Conservation (phyloP, 2,797 vertebrate genomes). For the Peromyscus aztecus region DNA sequence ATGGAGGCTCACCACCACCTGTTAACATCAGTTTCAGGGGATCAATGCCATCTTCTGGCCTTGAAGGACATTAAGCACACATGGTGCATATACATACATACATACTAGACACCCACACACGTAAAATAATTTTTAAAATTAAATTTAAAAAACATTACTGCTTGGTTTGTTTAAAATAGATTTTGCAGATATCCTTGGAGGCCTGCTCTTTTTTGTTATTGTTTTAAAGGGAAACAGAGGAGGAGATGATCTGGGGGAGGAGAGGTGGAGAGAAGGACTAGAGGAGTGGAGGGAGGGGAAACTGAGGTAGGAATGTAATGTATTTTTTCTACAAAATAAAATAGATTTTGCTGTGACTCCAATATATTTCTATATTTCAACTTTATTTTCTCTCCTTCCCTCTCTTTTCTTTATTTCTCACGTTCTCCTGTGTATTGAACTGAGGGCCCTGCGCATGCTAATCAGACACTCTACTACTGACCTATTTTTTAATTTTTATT, state of each 20-base stretch:
- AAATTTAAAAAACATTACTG: not conserved
- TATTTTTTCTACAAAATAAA: not conserved
- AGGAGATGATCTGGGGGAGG: not conserved
- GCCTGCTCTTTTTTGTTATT: not conserved
- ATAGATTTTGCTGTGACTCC: conserved; percentile 7
- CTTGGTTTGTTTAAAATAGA: not conserved
- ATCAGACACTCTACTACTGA: not conserved
- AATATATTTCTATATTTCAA: not conserved
- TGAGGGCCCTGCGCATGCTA: not conserved
- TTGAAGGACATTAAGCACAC: not conserved
- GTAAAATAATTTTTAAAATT: not conserved
- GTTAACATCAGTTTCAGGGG: no score
- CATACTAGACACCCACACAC: not conserved
- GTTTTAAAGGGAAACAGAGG: no score
- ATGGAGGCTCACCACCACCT: not conserved
- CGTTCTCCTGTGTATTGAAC: not conserved
- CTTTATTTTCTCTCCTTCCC: not conserved
- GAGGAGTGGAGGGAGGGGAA: no score
- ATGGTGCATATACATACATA: not conserved
- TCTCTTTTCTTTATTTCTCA: not conserved
- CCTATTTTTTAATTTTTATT: not conserved
- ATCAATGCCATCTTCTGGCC: not conserved
- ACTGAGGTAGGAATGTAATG: not conserved
- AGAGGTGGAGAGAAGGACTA: no score
- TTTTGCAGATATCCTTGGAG: not conserved